Conservation (phyloP, 2,888 invertebrate genomes). For the Xylota segnis region DNA sequence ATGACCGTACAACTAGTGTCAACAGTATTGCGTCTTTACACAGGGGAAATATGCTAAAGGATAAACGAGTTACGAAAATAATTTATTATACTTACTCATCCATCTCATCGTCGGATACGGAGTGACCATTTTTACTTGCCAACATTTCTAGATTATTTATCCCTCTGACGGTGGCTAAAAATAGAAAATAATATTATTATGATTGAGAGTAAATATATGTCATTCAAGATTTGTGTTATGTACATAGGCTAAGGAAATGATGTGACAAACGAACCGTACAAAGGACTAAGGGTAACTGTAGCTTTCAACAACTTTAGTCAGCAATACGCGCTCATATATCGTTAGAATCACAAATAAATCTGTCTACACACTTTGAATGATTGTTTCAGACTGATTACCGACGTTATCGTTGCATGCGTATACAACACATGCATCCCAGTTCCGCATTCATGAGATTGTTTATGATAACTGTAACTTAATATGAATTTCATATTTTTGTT, state of each 20-base stretch:
- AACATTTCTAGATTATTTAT: constrained; percentile 43
- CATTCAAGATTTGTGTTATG: not conserved
- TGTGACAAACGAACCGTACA: not conserved
- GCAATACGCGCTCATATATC: not conserved
- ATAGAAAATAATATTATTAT: constrained; percentile 19
- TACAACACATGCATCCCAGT: not conserved
- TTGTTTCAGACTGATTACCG: not conserved
- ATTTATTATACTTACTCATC: constrained; percentile 88
- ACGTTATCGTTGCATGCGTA: not conserved
- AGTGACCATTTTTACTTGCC: constrained; percentile 82
- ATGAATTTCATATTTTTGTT: not conserved
- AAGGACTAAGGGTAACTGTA: not conserved
- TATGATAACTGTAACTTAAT: not conserved
- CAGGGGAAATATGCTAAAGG: constrained; percentile 8
- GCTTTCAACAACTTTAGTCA: not conserved
- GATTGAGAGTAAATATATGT: not conserved
- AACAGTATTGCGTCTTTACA: not conserved
- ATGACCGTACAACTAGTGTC: not conserved
- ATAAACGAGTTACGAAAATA: constrained; percentile 13
- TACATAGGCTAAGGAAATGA: not conserved
- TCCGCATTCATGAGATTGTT: not conserved
- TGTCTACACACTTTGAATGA: not conserved
- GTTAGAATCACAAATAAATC: not conserved
- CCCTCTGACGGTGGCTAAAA: constrained; percentile 33
- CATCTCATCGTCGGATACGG: constrained; percentile 88